A percentile compares a stretch with the other conserved stretches of the same genome.
Evolutionary conservation across 2,113 vertebrate genomes (phyloP).

Genomic region (Pogona vitticeps): DNA sequence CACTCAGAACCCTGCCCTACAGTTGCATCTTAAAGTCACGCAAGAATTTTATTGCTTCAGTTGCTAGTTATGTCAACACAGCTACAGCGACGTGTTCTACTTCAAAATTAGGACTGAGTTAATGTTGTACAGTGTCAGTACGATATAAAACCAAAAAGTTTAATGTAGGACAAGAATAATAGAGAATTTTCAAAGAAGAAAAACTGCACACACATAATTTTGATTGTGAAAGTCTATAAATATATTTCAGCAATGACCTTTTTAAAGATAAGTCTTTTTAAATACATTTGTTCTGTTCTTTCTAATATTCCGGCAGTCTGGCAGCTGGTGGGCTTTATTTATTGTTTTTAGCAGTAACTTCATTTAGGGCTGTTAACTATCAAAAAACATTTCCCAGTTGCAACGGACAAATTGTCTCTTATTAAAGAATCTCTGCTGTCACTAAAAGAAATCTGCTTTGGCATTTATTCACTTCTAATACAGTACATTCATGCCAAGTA

Average conservation of each 20-base stretch:
- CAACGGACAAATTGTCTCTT: constrained; percentile 42
- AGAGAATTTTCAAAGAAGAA: neutral
- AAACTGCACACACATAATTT: neutral
- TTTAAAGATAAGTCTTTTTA: neutral
- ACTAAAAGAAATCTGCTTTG: constrained; percentile 1
- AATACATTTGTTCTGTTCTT: neutral
- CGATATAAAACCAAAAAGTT: neutral
- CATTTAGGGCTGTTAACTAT: constrained; percentile 38
- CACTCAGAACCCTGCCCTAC: neutral
- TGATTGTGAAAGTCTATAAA: neutral
- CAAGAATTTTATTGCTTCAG: neutral
- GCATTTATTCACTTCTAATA: constrained; percentile 34
- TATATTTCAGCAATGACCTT: neutral
- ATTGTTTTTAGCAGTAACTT: constrained; percentile 46
- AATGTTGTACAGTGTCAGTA: neutral
- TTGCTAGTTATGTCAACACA: neutral
- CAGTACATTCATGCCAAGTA: constrained; percentile 39
- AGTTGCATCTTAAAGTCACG: neutral
- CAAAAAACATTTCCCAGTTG: constrained; percentile 34
- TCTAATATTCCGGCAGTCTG: neutral
- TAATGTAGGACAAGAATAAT: neutral
- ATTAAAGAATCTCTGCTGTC: constrained; percentile 40
- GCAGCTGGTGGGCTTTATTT: constrained; percentile 36
- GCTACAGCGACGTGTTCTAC: neutral
- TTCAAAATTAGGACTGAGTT: neutral